Percentiles rank a stretch among this genome's conserved stretches.
These are phyloP conservation scores for Littorina saxatilis DNA, from an alignment of 1,140 invertebrate species.

Conservation along the genomic window DNA sequence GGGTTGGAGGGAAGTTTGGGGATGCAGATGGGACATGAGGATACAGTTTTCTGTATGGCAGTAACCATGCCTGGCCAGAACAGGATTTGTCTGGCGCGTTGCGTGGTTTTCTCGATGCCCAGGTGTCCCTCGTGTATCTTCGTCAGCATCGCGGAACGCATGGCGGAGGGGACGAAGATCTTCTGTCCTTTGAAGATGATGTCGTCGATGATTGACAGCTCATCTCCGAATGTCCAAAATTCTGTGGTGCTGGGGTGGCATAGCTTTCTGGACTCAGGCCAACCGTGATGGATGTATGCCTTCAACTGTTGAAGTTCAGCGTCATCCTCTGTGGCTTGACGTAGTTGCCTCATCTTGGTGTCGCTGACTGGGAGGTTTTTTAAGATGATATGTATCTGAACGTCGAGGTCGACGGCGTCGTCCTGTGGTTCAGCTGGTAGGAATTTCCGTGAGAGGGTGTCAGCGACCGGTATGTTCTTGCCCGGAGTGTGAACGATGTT, in stretches of 20 bases:
- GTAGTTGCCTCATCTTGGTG: conserved; percentile 16
- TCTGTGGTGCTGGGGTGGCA: neutral
- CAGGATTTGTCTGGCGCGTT: neutral
- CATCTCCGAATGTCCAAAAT: conserved; percentile 27
- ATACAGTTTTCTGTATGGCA: too few relatives aligned
- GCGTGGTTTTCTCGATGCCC: conserved; percentile 17
- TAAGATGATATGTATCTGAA: conserved; percentile 23
- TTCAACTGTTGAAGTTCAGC: neutral
- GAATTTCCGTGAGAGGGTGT: conserved; percentile 44
- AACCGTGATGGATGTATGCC: conserved; percentile 15
- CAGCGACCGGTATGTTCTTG: conserved; percentile 50
- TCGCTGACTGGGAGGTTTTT: conserved; percentile 19
- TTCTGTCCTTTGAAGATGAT: conserved; percentile 24
- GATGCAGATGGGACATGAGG: too few relatives aligned
- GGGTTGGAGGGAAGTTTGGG: too few relatives aligned
- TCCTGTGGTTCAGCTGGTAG: too few relatives aligned
- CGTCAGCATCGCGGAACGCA: too few relatives aligned
- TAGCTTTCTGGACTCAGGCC: conserved; percentile 22
- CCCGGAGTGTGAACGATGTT: too few relatives aligned
- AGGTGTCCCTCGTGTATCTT: conserved; percentile 20
- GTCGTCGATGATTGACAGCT: conserved; percentile 2
- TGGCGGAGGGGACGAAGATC: conserved; percentile 22
- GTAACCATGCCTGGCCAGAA: too few relatives aligned
- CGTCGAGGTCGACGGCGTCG: neutral
- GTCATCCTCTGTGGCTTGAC: conserved; percentile 21